Evolutionary conservation across 2,113 vertebrate species (phyloP), one percentile per base, ranked within the genome.

Genomic region (Hemichromis elongatus): DNA sequence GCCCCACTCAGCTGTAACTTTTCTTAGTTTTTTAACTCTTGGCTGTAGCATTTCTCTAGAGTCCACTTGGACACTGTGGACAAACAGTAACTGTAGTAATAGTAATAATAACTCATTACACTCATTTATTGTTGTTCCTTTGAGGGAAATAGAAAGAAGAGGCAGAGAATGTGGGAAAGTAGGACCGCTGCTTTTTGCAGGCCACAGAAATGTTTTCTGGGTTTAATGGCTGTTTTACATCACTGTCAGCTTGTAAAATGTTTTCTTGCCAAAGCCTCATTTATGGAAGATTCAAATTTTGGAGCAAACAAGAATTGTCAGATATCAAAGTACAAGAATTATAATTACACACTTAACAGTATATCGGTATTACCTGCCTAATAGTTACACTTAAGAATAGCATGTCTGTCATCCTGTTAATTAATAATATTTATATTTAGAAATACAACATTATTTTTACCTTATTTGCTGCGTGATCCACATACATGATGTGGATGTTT

Each of bases 181-280:
- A 77, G 66, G 9, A 21, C 28, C 13, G 4, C 84, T 79, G 79
- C 73, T 66, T 89, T 89, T 59, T 79, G 35, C 61, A 83, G 84
- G 84, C 89, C 91, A 88, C 91, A 91, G 80, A 89, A 33, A 90
- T 88, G 86, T 84, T 77, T 47, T 47, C 33, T 77, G 79, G 59
- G 82, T 87, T 91, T 93, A 85, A 89, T 90, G 85, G 4, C 88
- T 92, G 91, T 79, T 88, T 91, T 83, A 91, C 84, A 91, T 90
- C 86, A 89, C 28, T 91, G 86, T 86, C 88, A 83, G 89, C 79
- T 91, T 55, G 30, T 88, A 66, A 89, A 90, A 78, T 61, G 77
- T 61, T 59, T 86, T 87, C 59, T 19, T 91, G 57, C 24, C 0
- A 79, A 56, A 87, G 45, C 57, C 77, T 85, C 83, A 66, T 45